Percentiles rank a stretch among this genome's conserved stretches.
Evolutionary conservation across 2,888 invertebrate species (phyloP).

Genomic region (Agrotis ipsilon): DNA sequence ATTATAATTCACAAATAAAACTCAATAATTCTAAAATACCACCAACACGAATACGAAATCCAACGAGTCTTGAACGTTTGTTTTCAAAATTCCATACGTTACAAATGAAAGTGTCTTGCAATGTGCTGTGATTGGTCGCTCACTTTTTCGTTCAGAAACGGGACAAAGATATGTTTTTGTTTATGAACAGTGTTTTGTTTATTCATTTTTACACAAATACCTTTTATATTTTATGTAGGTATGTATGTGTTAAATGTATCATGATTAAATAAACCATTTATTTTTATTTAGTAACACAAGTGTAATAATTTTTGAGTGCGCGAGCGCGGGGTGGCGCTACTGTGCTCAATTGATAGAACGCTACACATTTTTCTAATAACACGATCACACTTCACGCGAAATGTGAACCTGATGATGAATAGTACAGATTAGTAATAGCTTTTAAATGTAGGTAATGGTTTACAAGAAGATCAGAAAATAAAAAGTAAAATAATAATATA

Average conservation of each 20-base stretch:
- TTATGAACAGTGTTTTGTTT: too few relatives aligned
- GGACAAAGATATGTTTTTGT: background rate
- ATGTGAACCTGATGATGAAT: too few relatives aligned
- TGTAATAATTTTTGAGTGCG: background rate
- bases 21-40: constrained; percentile 54
- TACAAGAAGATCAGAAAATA: too few relatives aligned
- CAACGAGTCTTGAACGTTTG: constrained; percentile 69
- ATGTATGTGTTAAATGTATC: too few relatives aligned
- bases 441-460: too few relatives aligned
- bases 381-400: too few relatives aligned
- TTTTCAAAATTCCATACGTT: constrained; percentile 78
- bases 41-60: constrained; percentile 57
- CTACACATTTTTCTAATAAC: too few relatives aligned
- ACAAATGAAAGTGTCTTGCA: constrained; percentile 67
- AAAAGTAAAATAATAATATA: too few relatives aligned
- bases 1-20: constrained; percentile 51
- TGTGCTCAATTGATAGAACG: background rate
- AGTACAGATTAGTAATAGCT: too few relatives aligned
- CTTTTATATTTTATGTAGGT: too few relatives aligned
- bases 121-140: constrained; percentile 70
- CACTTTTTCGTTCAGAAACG: constrained; percentile 56
- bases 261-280: too few relatives aligned
- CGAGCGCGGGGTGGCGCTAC: constrained; percentile 22
- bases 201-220: background rate
- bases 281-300: too few relatives aligned